Percentiles rank a stretch among this genome's conserved stretches.
Conservation (phyloP, 2,888 invertebrate genomes). For the Druceiella hillmani region DNA sequence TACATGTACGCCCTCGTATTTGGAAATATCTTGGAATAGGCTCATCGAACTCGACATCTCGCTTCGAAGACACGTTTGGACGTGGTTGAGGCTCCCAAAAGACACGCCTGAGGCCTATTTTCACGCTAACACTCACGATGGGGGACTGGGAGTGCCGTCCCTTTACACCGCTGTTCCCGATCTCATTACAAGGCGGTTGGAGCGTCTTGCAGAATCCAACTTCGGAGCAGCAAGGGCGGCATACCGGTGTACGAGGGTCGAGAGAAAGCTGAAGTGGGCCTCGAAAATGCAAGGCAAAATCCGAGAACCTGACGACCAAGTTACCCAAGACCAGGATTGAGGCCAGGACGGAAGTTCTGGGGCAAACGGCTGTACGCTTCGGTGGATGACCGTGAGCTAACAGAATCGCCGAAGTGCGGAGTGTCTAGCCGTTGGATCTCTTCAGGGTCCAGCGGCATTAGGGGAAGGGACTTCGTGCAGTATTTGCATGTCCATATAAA, state of each 20-base stretch:
- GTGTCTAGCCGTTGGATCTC: conserved; percentile 2
- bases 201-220: conserved; percentile 19
- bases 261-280: conserved; percentile 18
- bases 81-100: conserved; percentile 27
- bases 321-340: too few species aligned
- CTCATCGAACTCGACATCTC: conserved; percentile 28
- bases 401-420: conserved; percentile 9
- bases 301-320: too few species aligned
- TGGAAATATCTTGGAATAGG: conserved; percentile 18
- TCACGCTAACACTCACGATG: conserved; percentile 25
- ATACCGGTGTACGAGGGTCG: conserved; percentile 19
- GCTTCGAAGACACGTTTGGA: conserved; percentile 26
- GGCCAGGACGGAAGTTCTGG: conserved; percentile 8
- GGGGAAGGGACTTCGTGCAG: conserved; percentile 29
- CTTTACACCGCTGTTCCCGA: conserved; percentile 24
- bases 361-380: conserved; percentile 15
- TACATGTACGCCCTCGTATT: conserved; percentile 31
- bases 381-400: conserved; percentile 21
- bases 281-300: too few species aligned
- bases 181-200: conserved; percentile 21
- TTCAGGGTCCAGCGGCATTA: too few species aligned
- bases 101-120: conserved; percentile 28
- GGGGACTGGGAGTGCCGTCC: conserved; percentile 26
- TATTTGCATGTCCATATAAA: conserved; percentile 28
- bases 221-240: conserved; percentile 23